phyloP scores from a whole-genome alignment of 1,140 invertebrate genomes.

The Bursaphelenchus mucronatus region DNA sequence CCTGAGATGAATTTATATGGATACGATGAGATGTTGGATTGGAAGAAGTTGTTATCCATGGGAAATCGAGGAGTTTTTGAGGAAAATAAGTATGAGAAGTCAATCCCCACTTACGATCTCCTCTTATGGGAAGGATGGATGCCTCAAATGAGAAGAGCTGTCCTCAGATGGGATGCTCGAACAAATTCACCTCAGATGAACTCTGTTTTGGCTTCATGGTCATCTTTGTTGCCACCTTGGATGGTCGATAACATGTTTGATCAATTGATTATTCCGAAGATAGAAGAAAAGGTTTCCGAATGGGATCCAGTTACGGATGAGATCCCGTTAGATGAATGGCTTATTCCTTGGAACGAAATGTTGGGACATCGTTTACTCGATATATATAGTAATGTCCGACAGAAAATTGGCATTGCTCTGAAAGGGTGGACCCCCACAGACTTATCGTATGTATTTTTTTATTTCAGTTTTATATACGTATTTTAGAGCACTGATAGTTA shows the following conservation, averaged over 20 bases:
- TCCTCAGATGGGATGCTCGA: slow-evolving; percentile 65
- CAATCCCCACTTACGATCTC: slow-evolving; percentile 44
- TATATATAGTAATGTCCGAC: slow-evolving; percentile 84
- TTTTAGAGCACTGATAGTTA: slow-evolving; percentile 80
- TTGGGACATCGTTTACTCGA: slow-evolving; percentile 72
- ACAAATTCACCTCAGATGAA: slow-evolving; percentile 70
- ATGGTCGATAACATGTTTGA: slow-evolving; percentile 77
- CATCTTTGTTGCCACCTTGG: slow-evolving; percentile 74
- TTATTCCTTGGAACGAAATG: slow-evolving; percentile 85
- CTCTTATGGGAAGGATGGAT: slow-evolving; percentile 85
- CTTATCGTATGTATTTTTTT: slow-evolving; percentile 25
- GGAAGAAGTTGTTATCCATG: slow-evolving; percentile 68
- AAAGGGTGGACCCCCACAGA: slow-evolving; percentile 71
- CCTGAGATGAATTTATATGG: slow-evolving; percentile 66
- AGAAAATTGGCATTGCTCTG: slow-evolving; percentile 81
- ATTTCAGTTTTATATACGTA: slow-evolving; percentile 65
- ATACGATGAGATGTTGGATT: slow-evolving; percentile 70
- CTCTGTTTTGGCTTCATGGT: slow-evolving; percentile 76
- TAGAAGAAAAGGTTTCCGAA: slow-evolving; percentile 59
- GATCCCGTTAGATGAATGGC: slow-evolving; percentile 89
- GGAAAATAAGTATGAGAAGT: neutral
- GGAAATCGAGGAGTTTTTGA: slow-evolving; percentile 16
- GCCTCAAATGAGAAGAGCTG: slow-evolving; percentile 71
- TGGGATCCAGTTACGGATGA: slow-evolving; percentile 93
- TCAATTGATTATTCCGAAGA: slow-evolving; percentile 65